Evolutionary conservation across 2,113 vertebrate species (phyloP).

Genomic region (Megaceryle torquata): DNA sequence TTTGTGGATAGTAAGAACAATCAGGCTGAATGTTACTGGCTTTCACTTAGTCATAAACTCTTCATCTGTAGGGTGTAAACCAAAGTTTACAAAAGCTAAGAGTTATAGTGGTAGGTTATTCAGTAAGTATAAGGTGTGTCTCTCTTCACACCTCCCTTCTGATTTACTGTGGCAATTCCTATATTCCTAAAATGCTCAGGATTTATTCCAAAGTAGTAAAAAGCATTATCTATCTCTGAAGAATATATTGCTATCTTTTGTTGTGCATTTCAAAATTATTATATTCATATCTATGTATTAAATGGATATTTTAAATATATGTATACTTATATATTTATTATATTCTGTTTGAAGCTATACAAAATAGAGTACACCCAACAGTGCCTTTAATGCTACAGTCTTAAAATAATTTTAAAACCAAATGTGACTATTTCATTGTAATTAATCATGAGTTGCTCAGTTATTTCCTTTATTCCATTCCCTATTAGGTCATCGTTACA

Average conservation of each 20-base stretch:
- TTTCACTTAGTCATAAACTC: neutral
- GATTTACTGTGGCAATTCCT: neutral
- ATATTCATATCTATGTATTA: neutral
- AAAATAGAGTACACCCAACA: neutral
- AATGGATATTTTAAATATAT: neutral
- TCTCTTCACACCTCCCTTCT: neutral
- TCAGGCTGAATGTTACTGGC: neutral
- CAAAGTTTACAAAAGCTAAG: neutral
- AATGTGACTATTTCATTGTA: neutral
- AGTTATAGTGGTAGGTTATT: neutral
- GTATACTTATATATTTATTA: neutral
- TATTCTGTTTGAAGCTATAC: neutral
- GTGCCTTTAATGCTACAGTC: neutral
- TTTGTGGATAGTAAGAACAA: neutral
- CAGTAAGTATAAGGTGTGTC: neutral
- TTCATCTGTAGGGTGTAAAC: neutral
- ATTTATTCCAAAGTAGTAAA: neutral
- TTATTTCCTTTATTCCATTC: slow-evolving; percentile 29
- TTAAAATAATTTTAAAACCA: neutral
- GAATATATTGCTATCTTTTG: neutral
- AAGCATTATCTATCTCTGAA: neutral
- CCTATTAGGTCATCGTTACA: slow-evolving; percentile 86
- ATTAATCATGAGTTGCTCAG: neutral
- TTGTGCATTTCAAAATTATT: neutral
- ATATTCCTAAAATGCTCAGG: neutral